Evolutionary conservation across 2,888 invertebrate genomes (phyloP).

Genomic region (Caenorhabditis macrosperma): DNA sequence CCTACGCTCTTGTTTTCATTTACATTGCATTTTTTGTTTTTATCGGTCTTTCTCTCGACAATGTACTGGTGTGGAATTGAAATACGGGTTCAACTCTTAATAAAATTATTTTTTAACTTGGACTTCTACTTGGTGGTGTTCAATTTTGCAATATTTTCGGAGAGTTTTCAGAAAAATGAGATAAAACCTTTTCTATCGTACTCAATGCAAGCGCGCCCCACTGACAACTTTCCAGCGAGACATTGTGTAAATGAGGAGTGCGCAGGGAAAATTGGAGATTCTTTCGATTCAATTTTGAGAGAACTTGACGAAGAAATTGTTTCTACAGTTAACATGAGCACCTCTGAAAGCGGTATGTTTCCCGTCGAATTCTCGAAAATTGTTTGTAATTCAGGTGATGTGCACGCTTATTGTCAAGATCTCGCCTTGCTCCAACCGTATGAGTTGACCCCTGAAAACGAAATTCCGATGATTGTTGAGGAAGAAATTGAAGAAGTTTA

Average conservation of each 20-base stretch:
- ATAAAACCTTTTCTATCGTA: too few species aligned
- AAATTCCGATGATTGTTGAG: not conserved
- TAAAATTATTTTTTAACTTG: not conserved
- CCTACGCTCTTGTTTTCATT: constrained; percentile 80
- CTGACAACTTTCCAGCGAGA: not conserved
- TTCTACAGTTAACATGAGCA: too few species aligned
- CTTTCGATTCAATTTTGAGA: too few species aligned
- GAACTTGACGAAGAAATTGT: too few species aligned
- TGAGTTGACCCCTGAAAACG: not conserved
- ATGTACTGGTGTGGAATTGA: constrained; percentile 58
- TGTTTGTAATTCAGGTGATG: not conserved
- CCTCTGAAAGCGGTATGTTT: too few species aligned
- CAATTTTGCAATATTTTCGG: not conserved
- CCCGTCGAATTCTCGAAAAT: too few species aligned
- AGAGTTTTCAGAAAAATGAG: not conserved
- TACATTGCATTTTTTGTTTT: constrained; percentile 83
- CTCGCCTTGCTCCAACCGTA: not conserved
- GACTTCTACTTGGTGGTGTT: too few species aligned
- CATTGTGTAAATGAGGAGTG: not conserved
- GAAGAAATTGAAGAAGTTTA: not conserved
- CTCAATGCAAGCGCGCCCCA: constrained; percentile 17
- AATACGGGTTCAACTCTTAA: not conserved
- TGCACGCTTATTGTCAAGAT: not conserved
- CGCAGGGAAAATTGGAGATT: not conserved
- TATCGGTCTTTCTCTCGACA: constrained; percentile 82